Evolutionary conservation across 2,113 vertebrate species (phyloP), one percentile per base, ranked within the genome.

Genomic region (Misgurnus anguillicaudatus): DNA sequence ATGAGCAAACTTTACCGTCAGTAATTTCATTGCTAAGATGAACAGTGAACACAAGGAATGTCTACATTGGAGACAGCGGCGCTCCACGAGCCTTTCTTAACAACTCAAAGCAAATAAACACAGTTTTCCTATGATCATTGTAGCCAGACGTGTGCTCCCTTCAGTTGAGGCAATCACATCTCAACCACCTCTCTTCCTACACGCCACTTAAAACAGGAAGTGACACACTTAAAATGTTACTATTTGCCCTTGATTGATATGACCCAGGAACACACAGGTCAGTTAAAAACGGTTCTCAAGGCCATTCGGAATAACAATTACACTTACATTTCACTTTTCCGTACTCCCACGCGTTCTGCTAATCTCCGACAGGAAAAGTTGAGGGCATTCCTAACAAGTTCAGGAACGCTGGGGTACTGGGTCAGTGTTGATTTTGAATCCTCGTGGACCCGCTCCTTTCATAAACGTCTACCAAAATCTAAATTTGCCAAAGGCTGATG

Each of bases 91-190:
- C 85, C 45, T 47, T 72, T 39, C 61, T 64, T 60, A 76, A 88
- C 87, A 89, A 85, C 82, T 53, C 14, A 91, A 90, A 92, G 91
- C 89, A 93, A 92, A 90, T 87, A 92, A 89, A 91, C 89, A 90
- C 84, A 85, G 84, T 82, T 85, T 83, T 88, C 80, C 87, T 91
- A 87, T 90, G 88, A 90, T 91, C 85, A 55, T 45, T 41, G 5
- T 42, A 53, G 80, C 83, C 58, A 64, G 61, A 64, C 74, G 38
- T 53, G 16, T 45, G 6, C 9, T 31, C 24, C 24, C 24, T 51
- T 62, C 47, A 7, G 14, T 14, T 57, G 53, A 17, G 53, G 53
- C 45, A 69, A 48, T 69, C 39, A 69, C 17, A 42, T 64, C 36
- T 41, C 13, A 24, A 11, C 17, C 11, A n/a, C 60, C 48, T 39